A percentile compares a stretch with the other conserved stretches of the same genome.
Conservation (phyloP, 2,888 invertebrate species). For the Ectemnius cavifrons region DNA sequence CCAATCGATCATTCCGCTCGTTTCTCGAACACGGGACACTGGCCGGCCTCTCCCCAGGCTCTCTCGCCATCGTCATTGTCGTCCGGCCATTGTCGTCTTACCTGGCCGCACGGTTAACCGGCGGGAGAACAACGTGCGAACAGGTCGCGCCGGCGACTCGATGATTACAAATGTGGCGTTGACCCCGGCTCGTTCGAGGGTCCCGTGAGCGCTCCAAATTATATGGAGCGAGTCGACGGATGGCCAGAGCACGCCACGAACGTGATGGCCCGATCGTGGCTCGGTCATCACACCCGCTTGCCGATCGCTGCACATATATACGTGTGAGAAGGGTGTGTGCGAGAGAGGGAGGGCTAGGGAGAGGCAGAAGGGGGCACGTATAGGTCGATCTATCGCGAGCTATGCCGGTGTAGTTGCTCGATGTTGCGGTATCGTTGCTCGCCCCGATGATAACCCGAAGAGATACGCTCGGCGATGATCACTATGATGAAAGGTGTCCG, state of each 20-base stretch:
- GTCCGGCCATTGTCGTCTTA: constrained; percentile 54
- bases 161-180: constrained; percentile 75
- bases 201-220: constrained; percentile 76
- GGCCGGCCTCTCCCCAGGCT: too few relatives aligned
- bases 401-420: background rate
- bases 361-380: too few relatives aligned
- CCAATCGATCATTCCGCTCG: constrained; percentile 4
- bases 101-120: constrained; percentile 57
- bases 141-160: constrained; percentile 72
- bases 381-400: too few relatives aligned
- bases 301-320: constrained; percentile 59
- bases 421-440: constrained; percentile 30
- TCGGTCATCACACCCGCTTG: constrained; percentile 66
- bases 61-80: constrained; percentile 33
- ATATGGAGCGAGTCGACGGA: constrained; percentile 73
- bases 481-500: constrained; percentile 50
- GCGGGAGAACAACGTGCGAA: constrained; percentile 72
- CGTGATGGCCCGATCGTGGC: constrained; percentile 70
- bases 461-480: constrained; percentile 42
- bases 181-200: constrained; percentile 73
- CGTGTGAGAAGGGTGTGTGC: constrained; percentile 1
- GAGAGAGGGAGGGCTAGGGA: too few relatives aligned
- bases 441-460: constrained; percentile 42
- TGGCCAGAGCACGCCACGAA: constrained; percentile 67
- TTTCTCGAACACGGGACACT: background rate